Percentiles rank a stretch among this genome's conserved stretches.
Conservation (phyloP, 2,797 vertebrate species). For the Mormyrus hasselquistii region DNA sequence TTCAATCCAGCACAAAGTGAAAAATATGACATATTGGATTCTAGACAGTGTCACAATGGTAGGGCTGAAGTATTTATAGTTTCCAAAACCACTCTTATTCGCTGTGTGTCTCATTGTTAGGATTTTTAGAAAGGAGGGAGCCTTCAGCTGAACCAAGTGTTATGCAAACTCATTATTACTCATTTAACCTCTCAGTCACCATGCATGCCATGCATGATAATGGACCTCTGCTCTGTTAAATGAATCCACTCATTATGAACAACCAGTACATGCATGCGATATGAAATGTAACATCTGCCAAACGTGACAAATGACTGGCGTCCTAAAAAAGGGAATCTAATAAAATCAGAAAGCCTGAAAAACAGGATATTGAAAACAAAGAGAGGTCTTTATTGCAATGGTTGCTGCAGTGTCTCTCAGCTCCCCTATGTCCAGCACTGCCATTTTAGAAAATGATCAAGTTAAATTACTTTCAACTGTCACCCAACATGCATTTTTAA, state of each 20-base stretch:
- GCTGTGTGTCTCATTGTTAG: not conserved
- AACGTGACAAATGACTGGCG: not conserved
- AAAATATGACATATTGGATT: not conserved
- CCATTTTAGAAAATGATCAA: not conserved
- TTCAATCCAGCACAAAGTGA: not conserved
- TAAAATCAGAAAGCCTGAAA: not conserved
- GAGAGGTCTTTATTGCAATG: not conserved
- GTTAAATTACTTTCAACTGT: not conserved
- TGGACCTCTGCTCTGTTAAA: not conserved
- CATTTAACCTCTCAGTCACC: not conserved
- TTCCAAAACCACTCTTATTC: not conserved
- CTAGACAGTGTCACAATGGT: not conserved
- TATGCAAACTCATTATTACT: conserved; percentile 7
- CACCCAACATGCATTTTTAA: not conserved
- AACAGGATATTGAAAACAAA: conserved; percentile 3
- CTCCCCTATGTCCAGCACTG: not conserved
- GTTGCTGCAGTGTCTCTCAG: not conserved
- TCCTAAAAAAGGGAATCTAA: not conserved
- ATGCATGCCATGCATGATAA: not conserved
- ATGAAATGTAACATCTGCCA: not conserved
- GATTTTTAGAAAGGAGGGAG: not conserved
- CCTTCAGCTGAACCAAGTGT: not conserved
- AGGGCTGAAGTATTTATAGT: not conserved
- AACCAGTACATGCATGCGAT: not conserved
- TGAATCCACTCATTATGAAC: conserved; percentile 5